These are phyloP conservation scores for Siphlonurus alternatus DNA, from an alignment of 2,888 invertebrate genomes.

Conservation along the genomic window DNA sequence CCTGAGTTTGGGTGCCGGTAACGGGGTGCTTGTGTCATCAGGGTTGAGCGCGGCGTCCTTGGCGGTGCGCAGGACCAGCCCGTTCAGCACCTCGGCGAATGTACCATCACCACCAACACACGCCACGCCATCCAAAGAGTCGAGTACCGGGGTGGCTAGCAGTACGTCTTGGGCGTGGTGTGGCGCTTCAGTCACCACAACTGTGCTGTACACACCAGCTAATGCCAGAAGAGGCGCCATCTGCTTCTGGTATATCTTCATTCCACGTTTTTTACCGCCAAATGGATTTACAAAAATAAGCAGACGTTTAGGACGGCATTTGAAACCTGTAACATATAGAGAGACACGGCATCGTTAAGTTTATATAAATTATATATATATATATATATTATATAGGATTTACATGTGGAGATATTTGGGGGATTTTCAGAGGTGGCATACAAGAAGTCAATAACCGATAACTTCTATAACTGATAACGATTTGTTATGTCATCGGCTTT, in stretches of 20 bases:
- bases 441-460: no score
- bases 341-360: no score
- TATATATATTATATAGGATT: no score
- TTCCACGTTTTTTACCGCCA: conserved; percentile 58
- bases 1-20: conserved; percentile 33
- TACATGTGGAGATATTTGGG: no score
- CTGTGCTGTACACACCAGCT: conserved; percentile 46
- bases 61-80: conserved; percentile 41
- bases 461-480: no score
- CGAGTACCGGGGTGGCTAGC: conserved; percentile 30
- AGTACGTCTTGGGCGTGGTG: conserved; percentile 61
- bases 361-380: no score
- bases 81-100: conserved; percentile 61
- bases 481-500: no score
- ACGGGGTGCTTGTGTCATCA: conserved; percentile 25
- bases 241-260: conserved; percentile 53
- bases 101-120: conserved; percentile 81
- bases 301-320: conserved; percentile 46
- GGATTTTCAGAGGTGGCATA: no score
- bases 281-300: conserved; percentile 71
- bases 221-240: conserved; percentile 46
- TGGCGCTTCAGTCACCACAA: conserved; percentile 51
- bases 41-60: conserved; percentile 34
- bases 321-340: conserved; percentile 27
- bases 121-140: conserved; percentile 42